Evolutionary conservation across 2,797 vertebrate species (phyloP), one percentile per base, ranked within the genome.

Genomic region (Amphiprion clarkii): DNA sequence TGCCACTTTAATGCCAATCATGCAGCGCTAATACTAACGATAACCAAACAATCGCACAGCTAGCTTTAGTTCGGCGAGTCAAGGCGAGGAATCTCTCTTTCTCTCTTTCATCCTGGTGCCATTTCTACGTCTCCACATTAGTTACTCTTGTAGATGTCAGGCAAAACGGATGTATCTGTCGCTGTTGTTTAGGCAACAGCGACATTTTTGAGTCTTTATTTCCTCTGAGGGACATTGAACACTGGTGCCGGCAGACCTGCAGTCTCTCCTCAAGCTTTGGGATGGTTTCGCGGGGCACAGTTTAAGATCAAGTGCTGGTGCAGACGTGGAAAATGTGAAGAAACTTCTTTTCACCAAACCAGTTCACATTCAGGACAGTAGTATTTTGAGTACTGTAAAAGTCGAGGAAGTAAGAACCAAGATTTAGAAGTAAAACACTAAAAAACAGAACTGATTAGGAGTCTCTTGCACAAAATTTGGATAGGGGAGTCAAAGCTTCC

Each of bases 101-200:
- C 74, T 79, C 78, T 83, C 77, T 86, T 77, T 91, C 71, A 87
- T 95, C 92, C 93, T 59, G 93, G 94, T 96, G 96, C 96, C 95
- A 90, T 92, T 88, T 81, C 86, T 80, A 68, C 54, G 55, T 67
- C 58, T 83, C 78, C 77, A 79, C 74, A 55, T 57, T 76, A 76
- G 79, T 88, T 86, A 69, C 85, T 92, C 88, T 87, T 73, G 87
- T 91, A 90, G 90, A 93, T 90, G 90, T 92, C 91, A 92, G 91
- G 90, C 88, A 81, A 90, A 90, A 90, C 86, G 93, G 91, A 92
- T 93, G 93, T 92, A 93, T 87, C 74, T 79, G 86, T 85, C 86
- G 10, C 46, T 44, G 87, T 72, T 75, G 84, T 52, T 9, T 58
- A 39, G 42, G 52, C 68, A 58, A 40, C 83, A 52, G 36, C 55